Evolutionary conservation across 2,888 invertebrate species (phyloP), one percentile per base, ranked within the genome.

Genomic region (Diarsia brunnea): DNA sequence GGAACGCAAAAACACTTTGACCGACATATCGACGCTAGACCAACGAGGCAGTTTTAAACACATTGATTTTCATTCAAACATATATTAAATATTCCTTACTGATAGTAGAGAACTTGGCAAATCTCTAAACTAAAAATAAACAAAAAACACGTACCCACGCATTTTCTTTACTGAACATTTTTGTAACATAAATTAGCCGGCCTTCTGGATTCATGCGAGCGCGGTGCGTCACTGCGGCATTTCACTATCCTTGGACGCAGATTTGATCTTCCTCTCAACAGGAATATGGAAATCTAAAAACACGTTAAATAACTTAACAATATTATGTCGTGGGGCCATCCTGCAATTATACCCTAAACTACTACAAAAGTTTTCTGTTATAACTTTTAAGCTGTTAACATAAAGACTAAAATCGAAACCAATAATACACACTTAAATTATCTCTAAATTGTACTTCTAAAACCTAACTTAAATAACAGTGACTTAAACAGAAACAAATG

Each of bases 201-300:
- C 63, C 14, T 63, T 43, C 45, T 61, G 43, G 38, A 49, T 60
- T 63, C 43, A 63, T 73, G 51, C n/a, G 64, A 70, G 74, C 80
- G 82, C 86, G 64, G 78, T 47, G 79, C 84, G 75, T 87, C 86
- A 87, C 72, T 86, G 87, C 84, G 77, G 76, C 69, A 73, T 75
- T 64, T 72, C 76, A 78, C 74, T 84, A 47, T 78, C 61, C 47
- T 70, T 61, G 71, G 73, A 88, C 76, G 75, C 81, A 80, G 65
- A 75, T 72, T 58, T 77, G 43, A 24, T 69, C 19, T 24, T 31
- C 27, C 31, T n/a, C 7, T 24, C 12, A 43, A 47, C n/a, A n/a
- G 8, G 5, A 67, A 63, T 58, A 19, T 19, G 4, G 58, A 27
- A 58, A 27, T 58, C 19, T n/a, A n/a, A 58, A 58, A 27, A 58